Evolutionary conservation across 2,888 invertebrate genomes (phyloP).

Genomic region (Hetaerina titia): DNA sequence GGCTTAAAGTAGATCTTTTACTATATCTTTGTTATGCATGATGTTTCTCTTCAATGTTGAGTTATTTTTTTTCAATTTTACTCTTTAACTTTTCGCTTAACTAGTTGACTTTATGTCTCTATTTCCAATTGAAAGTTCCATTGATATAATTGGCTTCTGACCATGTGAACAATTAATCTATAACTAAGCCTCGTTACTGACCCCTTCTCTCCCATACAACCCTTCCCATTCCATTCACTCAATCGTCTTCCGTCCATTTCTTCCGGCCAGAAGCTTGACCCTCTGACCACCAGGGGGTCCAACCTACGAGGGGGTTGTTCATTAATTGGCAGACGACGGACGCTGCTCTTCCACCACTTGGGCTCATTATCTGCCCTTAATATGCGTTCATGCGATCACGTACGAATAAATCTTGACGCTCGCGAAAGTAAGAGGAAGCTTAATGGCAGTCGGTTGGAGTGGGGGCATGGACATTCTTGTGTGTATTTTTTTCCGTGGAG

Average conservation of each 20-base stretch:
- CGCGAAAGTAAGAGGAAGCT: not conserved
- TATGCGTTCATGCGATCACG: conserved; percentile 50
- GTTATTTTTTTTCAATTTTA: too few relatives aligned
- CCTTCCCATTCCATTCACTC: not conserved
- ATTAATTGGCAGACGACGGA: conserved; percentile 43
- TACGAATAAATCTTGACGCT: conserved; percentile 30
- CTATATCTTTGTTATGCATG: too few relatives aligned
- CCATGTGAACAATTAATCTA: not conserved
- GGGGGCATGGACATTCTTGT: not conserved
- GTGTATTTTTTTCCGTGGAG: not conserved
- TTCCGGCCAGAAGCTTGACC: conserved; percentile 31
- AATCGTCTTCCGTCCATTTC: not conserved
- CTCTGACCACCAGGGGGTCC: not conserved
- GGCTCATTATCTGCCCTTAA: conserved; percentile 39
- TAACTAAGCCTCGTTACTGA: not conserved
- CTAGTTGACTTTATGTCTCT: not conserved
- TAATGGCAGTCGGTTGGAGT: not conserved
- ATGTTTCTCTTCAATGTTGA: too few relatives aligned
- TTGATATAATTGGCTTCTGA: not conserved
- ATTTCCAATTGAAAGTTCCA: not conserved
- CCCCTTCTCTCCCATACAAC: not conserved
- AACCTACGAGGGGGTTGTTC: not conserved
- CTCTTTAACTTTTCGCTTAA: too few relatives aligned
- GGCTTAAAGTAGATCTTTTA: too few relatives aligned
- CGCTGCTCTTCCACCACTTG: not conserved